Percentiles rank a stretch among this genome's conserved stretches.
phyloP scores from a whole-genome alignment of 2,113 vertebrate genomes.

The Hippocampus comes region DNA sequence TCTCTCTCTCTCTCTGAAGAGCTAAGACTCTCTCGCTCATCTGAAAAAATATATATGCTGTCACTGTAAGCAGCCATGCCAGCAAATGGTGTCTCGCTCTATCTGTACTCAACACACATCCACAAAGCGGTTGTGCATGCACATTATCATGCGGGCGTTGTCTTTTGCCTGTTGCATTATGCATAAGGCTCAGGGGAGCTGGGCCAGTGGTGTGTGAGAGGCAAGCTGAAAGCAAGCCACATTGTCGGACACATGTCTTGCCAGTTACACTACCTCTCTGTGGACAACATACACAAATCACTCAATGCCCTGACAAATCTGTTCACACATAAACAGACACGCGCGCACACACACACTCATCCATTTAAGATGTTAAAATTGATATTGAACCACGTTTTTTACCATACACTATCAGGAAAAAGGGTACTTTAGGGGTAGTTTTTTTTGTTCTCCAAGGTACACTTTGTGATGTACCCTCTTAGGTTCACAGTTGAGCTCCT shows the following conservation, averaged over 20 bases:
- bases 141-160: constrained; percentile 64
- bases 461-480: no score
- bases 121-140: constrained; percentile 34
- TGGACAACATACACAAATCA: constrained; percentile 46
- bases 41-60: constrained; percentile 9
- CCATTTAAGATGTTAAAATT: not conserved
- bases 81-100: constrained; percentile 32
- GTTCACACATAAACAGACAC: constrained; percentile 39
- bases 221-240: constrained; percentile 60
- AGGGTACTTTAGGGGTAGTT: no score
- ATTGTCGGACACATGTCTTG: constrained; percentile 73
- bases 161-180: constrained; percentile 71
- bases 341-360: no score
- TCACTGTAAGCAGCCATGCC: constrained; percentile 35
- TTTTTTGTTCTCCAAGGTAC: no score
- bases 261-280: constrained; percentile 56
- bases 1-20: no score
- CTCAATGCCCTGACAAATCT: constrained; percentile 66
- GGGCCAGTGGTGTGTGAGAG: constrained; percentile 68
- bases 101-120: constrained; percentile 13
- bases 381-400: not conserved
- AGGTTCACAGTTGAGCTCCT: no score
- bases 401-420: no score
- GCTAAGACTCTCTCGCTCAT: no score
- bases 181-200: constrained; percentile 65